Base-by-base conservation (phyloP, 30 jellyfish, hydroid and myxozoan species). In the Aurelia sp. region DNA sequence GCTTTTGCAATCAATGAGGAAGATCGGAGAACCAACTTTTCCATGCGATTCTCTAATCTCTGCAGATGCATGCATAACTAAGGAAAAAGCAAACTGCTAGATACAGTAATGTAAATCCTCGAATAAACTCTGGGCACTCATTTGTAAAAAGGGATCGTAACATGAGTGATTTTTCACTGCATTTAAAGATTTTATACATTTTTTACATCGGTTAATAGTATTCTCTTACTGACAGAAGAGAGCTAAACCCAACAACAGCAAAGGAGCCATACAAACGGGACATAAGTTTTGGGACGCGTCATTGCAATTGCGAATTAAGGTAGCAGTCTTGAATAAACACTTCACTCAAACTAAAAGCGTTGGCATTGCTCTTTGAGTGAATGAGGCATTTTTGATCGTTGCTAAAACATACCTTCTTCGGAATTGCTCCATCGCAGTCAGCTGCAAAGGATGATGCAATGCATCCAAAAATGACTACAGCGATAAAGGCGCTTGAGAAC, bases 1-100 rank as follows among this genome's bases (percentile, higher is more conserved):
- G 87, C 87, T 24, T 24, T 76, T 63, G 74, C 61, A 18, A 76
- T 76, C 60, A 76, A 30, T 52, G 65, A 19, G 8, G 75, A 52
- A 13, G 87, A 52, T 59, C 75, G 71, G n/a, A 44, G n/a, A 10
- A 64, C 87, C 74, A 76, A 47, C 5, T 64, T 72, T 19, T 24
- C 75, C 72, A 76, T 27, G 0, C 62, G 57, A 57, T 76, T 55
- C 41, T 76, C 87, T 22, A 76, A 13, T 35, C 60, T 76, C 1
- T 16, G 20, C 62, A 76, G 30, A 35, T 76, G 74, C 9, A 4
- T 64, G 75, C 87, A 76, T 57, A 76, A 41, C 87, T 76, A 19
- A 2, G 41, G 35, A 13, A n/a, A 61, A 61, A 44, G 50, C 55
- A 9, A 44, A 44, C 15, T 0, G 9, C 15, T 8, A 8, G 15